phyloP scores from a whole-genome alignment of 2,797 vertebrate species.

The Sebastes kiyomatsui region DNA sequence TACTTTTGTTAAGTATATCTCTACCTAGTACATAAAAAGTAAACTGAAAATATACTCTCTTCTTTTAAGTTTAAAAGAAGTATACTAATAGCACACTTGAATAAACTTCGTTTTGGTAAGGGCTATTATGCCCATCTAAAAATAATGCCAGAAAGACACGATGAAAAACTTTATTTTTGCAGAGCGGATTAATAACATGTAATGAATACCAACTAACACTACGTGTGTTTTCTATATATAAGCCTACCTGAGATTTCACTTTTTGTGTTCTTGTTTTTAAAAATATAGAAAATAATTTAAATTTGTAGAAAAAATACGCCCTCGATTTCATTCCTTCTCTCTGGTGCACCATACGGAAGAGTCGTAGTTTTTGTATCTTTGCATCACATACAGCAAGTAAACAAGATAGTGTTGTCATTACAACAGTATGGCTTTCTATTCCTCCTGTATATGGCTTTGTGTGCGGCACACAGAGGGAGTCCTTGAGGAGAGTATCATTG shows the following conservation, averaged over 20 bases:
- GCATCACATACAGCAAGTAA: conserved; percentile 45
- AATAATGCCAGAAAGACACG: conserved; percentile 26
- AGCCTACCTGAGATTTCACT: conserved; percentile 67
- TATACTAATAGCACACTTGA: no score
- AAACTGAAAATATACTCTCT: no score
- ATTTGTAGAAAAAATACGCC: conserved; percentile 85
- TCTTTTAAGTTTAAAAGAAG: no score
- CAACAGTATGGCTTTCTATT: conserved; percentile 76
- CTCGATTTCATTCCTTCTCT: conserved; percentile 63
- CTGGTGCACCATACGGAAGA: conserved; percentile 75
- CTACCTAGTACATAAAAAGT: no score
- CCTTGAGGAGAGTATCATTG: conserved; percentile 43
- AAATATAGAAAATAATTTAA: conserved; percentile 80
- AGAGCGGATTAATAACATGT: conserved; percentile 78
- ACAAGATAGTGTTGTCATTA: conserved; percentile 29
- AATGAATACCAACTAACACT: conserved; percentile 44
- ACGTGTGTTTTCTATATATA: conserved; percentile 22
- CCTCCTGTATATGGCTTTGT: conserved; percentile 53
- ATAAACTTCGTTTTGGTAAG: no score
- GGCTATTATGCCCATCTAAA: background rate
- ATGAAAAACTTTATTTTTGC: conserved; percentile 88
- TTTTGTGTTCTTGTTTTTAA: conserved; percentile 60
- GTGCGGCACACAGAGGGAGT: conserved; percentile 31
- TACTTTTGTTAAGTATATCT: no score
- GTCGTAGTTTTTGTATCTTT: conserved; percentile 56